Evolutionary conservation across 1,140 invertebrate species (phyloP), one percentile per base, ranked within the genome.

Genomic region (Atta colombica): DNA sequence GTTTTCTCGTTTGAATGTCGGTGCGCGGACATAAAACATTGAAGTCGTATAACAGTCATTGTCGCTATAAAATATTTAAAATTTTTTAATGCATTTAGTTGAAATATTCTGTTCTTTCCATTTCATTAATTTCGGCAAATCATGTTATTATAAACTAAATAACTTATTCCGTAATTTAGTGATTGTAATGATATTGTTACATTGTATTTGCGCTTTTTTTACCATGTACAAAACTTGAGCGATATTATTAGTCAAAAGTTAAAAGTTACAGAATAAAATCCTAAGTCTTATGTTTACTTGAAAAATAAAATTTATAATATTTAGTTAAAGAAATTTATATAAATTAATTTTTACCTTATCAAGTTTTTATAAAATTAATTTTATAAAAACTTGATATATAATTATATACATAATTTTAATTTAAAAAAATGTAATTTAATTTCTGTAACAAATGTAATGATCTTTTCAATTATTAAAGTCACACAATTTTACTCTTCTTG

Each of bases 281-380:
- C 10, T 45, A 45, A 45, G 7, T 35, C 8, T 35, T 3, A 35
- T 28, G 14, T n/a, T 65, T 65, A 35, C 3, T 35, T 65, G 16
- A 31, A 66, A 3, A 12, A 7, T 18, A n/a, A n/a, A 10, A 66
- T 35, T n/a, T 66, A n/a, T 18, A 14, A 35, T 35, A 35, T 35
- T n/a, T n/a, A 18, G 0, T 3, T 5, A n/a, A 8, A 7, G 8
- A 3, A 25, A 66, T 66, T 66, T 35, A 66, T 66, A 18, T 39
- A 66, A 66, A 63, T 31, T 63, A 18, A 66, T 66, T 31, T 65
- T 65, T 65, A 35, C 0, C 18, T 65, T 10, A 2, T 18, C 31
- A 66, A 66, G 28, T 66, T 66, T 35, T 66, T 66, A 35, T 66
- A 35, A 35, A 66, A 66, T 66, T 66, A 21, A 21, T 21, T 21